Evolutionary conservation across 2,888 invertebrate species (phyloP), one percentile per base, ranked within the genome.

Genomic region (Thalpophila matura): DNA sequence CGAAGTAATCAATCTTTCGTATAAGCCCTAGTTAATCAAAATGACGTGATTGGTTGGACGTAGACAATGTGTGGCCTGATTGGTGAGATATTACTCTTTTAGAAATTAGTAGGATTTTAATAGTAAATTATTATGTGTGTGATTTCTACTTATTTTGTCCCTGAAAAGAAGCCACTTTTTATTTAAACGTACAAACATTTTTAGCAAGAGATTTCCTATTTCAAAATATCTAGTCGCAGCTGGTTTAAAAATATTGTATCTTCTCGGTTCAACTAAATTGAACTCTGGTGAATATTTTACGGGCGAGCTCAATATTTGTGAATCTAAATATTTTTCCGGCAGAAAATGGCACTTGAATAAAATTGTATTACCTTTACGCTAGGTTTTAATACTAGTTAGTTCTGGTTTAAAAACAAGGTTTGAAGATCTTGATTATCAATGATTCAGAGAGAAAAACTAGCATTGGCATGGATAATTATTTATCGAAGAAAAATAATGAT

Each of bases 1-100:
- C 20, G 12, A 31, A 46, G 75, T 50, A 29, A 79, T 71, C 49
- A 74, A 67, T 79, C 67, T 77, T 54, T 26, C 29, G 7, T 58
- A 18, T 42, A 42, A 51, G 35, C 40, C 50, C 6, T 26, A 27
- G 62, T 49, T 65, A 62, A 54, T 18, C 50, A 20, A 56, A 58
- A 4, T 5, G 50, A 33, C 49, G 37, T 58, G 55, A 67, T 64
- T 59, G 55, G 46, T 51, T 4, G 9, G 14, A 54, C 42, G 10
- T 22, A 3, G 9, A 31, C 35, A 4, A 27, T 27, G 27, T 7
- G 27, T 27, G 27, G n/a, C 10, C n/a, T 22, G 31, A 26, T 45
- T 40, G 24, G 26, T 40, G 9, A 18, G 2, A 2, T 2, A 49
- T 24, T 35, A 4, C 1, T 10, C 10, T n/a, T 24, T 24, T 18